Base-by-base conservation (phyloP, 2,888 invertebrate genomes). In the Ischnura elegans region DNA sequence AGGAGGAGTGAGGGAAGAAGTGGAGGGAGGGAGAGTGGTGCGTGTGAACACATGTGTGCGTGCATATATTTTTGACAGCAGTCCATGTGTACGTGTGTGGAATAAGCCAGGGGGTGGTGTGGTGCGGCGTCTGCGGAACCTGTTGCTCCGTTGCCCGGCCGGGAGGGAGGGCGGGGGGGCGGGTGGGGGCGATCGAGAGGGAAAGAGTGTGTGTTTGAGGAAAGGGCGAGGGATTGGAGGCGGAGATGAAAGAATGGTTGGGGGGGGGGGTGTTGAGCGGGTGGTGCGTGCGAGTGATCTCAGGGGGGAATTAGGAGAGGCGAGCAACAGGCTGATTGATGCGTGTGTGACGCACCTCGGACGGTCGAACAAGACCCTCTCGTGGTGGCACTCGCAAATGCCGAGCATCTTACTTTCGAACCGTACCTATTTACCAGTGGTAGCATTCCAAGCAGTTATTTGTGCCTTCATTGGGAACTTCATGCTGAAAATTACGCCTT, bases 71-170 rank as follows among this genome's bases (percentile, higher is more conserved):
- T 76, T 8, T 76, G 36, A 76, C 76, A 36, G 29, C 29, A 13
- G 36, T 76, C 29, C 36, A 25, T 36, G 25, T 25, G 76, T 36
- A 2, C 76, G 36, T n/a, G n/a, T n/a, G n/a, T 13, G 25, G 76
- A 76, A 76, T 76, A 76, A n/a, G n/a, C n/a, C n/a, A n/a, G 76
- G 76, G n/a, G 87, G 25, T 51, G 42, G 61, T 66, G 61, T 66
- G 90, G 90, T 42, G 66, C 66, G 90, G 61, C 43, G 90, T 66
- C 90, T 90, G 10, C 43, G 61, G 43, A 90, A 90, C 90, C 90
- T 90, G 90, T 90, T 90, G 86, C 86, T 55, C 90, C 66, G n/a
- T 42, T 46, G 29, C 25, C 43, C 61, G 21, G n/a, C 61, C 66
- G 36, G 87, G 87, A 13, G 16, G 29, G 29, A 21, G 45, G 29